Evolutionary conservation across 1,140 invertebrate genomes (phyloP), one percentile per base, ranked within the genome.

Genomic region (Micrasema longulum): DNA sequence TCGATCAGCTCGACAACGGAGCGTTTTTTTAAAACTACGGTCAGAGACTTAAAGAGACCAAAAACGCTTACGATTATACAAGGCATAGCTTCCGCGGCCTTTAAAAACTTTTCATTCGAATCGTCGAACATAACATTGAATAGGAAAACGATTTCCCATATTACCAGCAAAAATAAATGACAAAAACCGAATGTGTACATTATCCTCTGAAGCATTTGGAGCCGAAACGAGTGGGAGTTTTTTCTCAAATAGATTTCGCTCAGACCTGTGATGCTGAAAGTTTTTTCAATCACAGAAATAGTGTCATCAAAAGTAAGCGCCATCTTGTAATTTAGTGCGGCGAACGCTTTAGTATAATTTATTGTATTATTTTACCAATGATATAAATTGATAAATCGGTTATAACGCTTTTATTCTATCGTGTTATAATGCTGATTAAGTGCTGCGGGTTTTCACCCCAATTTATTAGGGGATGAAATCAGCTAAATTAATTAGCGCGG

Each of bases 61-160:
- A 69, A 48, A 4, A 41, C 14, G 38, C 69, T 75, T 2, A 71
- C 45, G 20, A 75, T 53, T 10, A 68, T 68, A 47, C 69, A 71
- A 3, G 73, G 73, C 50, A 71, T 47, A 7, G 65, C 11, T 67
- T 75, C 73, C 9, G 73, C 65, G 18, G 67, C 60, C 16, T 68
- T 52, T 9, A 66, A 31, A 35, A 57, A 53, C 23, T 31, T 53
- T 23, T 64, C 64, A 10, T 36, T 16, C 2, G 26, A 52, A 1
- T 65, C 35, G 18, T 73, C 66, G 14, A 43, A 10, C 16, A 65
- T 55, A 1, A 64, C 20, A 10, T 31, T 52, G 47, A 36, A 10
- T 0, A 57, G 26, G n/a, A 50, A 62, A 2, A 69, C n/a, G 2
- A 26, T 26, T 36, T 73, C 72, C 4, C 66, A 60, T 9, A 55